Evolutionary conservation across 2,113 vertebrate genomes (phyloP).

Genomic region (Monopterus albus): DNA sequence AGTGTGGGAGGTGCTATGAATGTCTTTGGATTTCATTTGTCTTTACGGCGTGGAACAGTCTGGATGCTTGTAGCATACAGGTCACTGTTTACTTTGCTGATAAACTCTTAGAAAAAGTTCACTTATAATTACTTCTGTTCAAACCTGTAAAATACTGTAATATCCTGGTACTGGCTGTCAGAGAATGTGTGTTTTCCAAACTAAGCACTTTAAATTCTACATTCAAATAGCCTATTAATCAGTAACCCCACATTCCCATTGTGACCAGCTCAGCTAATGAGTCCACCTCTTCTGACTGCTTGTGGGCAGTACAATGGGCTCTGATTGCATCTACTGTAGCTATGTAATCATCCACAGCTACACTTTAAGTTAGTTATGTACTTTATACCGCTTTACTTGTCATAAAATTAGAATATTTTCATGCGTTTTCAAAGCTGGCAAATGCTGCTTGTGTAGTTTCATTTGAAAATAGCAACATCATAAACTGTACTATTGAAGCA

Average conservation of each 20-base stretch:
- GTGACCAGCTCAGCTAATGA: slow-evolving; percentile 57
- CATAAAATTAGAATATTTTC: not conserved
- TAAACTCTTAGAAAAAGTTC: not conserved
- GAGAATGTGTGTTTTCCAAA: slow-evolving; percentile 13
- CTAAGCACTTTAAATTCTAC: slow-evolving; percentile 35
- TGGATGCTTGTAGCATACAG: not conserved
- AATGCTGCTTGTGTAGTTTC: not conserved
- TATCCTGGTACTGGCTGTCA: not conserved
- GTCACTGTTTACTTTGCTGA: not conserved
- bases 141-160: not conserved
- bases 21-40: not conserved
- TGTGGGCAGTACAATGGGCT: slow-evolving; percentile 60
- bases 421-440: not conserved
- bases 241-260: slow-evolving; percentile 29
- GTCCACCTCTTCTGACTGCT: slow-evolving; percentile 50
- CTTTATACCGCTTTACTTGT: slow-evolving; percentile 26
- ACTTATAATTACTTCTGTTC: not conserved
- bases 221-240: slow-evolving; percentile 36
- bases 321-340: slow-evolving; percentile 57
- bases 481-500: no score
- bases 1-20: not conserved
- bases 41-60: not conserved
- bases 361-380: slow-evolving; percentile 18
- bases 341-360: slow-evolving; percentile 28
- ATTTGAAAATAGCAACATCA: not conserved